Evolutionary conservation across 2,113 vertebrate species (phyloP).

Genomic region (Lamprotornis superbus): DNA sequence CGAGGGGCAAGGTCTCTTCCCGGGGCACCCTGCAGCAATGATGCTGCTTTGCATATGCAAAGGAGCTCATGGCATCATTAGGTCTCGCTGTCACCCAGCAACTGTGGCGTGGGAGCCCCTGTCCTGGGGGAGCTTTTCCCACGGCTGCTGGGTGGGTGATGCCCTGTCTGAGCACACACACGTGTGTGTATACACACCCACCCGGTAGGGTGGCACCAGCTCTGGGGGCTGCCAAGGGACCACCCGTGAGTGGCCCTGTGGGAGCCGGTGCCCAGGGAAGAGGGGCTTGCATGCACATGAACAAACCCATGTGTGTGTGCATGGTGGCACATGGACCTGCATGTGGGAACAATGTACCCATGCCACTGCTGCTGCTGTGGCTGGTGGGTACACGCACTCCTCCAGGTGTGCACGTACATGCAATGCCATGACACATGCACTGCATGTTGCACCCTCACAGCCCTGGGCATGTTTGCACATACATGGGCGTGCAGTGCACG

Average conservation of each 20-base stretch:
- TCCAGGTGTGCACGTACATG: accelerated
- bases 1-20: not conserved
- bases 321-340: accelerated
- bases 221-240: not conserved
- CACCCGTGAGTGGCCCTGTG: accelerated
- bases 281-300: not conserved
- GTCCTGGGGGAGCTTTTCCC: not conserved
- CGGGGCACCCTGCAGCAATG: not conserved
- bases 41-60: slow-evolving; percentile 56
- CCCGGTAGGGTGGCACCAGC: not conserved
- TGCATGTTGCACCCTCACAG: not conserved
- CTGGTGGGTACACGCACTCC: accelerated
- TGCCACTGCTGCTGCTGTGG: not conserved
- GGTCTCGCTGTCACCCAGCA: slow-evolving; percentile 41
- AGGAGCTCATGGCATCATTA: slow-evolving; percentile 38
- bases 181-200: accelerated
- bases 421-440: accelerated
- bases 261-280: not conserved
- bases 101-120: not conserved
- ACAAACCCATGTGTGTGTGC: accelerated
- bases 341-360: accelerated
- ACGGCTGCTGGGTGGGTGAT: not conserved
- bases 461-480: accelerated
- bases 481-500: accelerated
- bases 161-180: accelerated